Evolutionary conservation across 64 coral and sea anemone species (phyloP), one percentile per base, ranked within the genome.

Genomic region (Stichodactyla helianthus): DNA sequence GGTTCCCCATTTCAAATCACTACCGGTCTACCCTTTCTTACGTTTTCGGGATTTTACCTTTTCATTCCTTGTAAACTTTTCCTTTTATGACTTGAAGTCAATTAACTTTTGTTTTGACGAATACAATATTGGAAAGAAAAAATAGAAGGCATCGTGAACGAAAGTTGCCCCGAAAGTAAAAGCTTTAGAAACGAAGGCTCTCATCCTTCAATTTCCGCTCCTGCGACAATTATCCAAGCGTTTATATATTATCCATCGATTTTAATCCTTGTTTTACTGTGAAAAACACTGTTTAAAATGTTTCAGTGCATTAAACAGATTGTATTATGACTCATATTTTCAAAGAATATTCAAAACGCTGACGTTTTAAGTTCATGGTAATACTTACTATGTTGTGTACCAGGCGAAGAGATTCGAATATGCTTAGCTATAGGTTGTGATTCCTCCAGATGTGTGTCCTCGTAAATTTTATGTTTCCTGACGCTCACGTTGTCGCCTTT

Each of bases 151-250:
- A 74, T 26, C 68, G 68, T 74, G 68, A 74, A 31, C 68, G 68
- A 74, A 74, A 74, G 8, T 74, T 27, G 12, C 68, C 27, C 12
- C 68, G 68, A 74, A 74, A 74, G 68, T 74, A 74, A 74, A 74
- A 74, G 68, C 13, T 74, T 13, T 27, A 10, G 23, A 13, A 31
- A 11, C 35, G 35, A 44, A 44, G 35, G 35, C 35, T 44, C 35
- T 44, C 35, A 44, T 44, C 35, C n/a, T 74, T 74, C 25, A 7
- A 74, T 31, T 28, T 74, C 68, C 68, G 68, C 68, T 74, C 22
- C 23, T 4, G 19, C 22, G 62, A 65, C 62, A 65, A 65, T 44
- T 44, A 44, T 18, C 62, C 19, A 5, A 65, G 9, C 62, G 5
- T 22, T 9, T 6, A 8, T 0, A 65, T n/a, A n/a, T 65, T 23